phyloP scores from a whole-genome alignment of 2,888 invertebrate species.

The Chesias legatella region DNA sequence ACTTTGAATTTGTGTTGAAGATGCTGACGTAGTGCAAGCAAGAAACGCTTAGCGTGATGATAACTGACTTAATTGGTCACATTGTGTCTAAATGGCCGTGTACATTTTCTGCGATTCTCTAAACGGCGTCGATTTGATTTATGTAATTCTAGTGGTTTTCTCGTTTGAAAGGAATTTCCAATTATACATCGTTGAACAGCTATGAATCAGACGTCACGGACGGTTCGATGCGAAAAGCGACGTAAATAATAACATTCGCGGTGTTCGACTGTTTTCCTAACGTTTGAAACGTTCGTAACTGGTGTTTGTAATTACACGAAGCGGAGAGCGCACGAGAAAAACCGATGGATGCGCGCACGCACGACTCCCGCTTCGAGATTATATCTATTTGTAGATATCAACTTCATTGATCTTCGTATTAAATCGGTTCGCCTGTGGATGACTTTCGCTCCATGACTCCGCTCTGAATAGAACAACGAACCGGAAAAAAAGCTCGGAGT shows the following conservation, averaged over 20 bases:
- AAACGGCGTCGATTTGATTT: conserved; percentile 5
- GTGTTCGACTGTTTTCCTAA: conserved; percentile 29
- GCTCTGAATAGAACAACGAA: conserved; percentile 23
- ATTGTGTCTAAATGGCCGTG: conserved; percentile 21
- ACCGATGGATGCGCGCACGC: conserved; percentile 47
- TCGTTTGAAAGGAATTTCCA: conserved; percentile 34
- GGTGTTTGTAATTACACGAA: conserved; percentile 49
- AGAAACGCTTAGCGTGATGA: no score
- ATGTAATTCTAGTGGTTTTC: conserved; percentile 30
- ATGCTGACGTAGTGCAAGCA: conserved; percentile 1
- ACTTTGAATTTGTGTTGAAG: conserved; percentile 18
- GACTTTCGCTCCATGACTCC: conserved; percentile 21
- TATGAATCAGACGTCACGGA: conserved; percentile 37
- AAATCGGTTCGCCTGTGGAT: conserved; percentile 21
- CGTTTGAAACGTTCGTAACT: conserved; percentile 38
- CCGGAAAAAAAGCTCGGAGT: conserved; percentile 19
- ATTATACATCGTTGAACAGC: conserved; percentile 41
- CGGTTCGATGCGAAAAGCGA: conserved; percentile 36
- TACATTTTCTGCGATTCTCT: conserved; percentile 13
- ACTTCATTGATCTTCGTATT: conserved; percentile 35
- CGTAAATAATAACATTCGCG: conserved; percentile 32
- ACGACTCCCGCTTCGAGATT: conserved; percentile 33
- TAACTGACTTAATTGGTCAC: not conserved
- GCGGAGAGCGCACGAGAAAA: conserved; percentile 53
- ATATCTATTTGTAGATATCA: conserved; percentile 48